These are phyloP conservation scores for Catharus minimus DNA, from an alignment of 2,113 vertebrate species.

Conservation along the genomic window DNA sequence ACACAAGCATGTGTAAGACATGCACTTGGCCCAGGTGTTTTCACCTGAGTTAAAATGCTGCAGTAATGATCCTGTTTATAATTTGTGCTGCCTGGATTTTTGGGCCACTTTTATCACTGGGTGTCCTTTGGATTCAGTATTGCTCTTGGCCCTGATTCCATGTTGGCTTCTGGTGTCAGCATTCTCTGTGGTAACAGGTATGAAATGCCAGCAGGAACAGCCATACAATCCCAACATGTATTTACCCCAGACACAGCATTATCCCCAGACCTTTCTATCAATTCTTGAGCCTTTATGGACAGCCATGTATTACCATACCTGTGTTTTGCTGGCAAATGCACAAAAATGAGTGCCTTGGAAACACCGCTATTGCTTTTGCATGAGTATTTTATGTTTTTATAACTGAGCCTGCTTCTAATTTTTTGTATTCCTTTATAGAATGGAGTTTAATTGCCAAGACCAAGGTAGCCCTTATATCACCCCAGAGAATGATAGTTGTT, in stretches of 20 bases:
- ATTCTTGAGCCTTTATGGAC: neutral
- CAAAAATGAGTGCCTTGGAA: neutral
- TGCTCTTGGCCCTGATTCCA: neutral
- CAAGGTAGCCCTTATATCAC: neutral
- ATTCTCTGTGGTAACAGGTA: neutral
- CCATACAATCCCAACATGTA: neutral
- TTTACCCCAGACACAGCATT: neutral
- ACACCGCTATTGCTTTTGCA: neutral
- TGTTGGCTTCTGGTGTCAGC: neutral
- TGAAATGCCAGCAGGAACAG: neutral
- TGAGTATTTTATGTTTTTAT: neutral
- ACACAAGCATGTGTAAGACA: neutral
- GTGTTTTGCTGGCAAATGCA: neutral
- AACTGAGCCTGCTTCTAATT: neutral
- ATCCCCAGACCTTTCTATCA: neutral
- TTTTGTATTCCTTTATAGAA: neutral
- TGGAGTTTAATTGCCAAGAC: neutral
- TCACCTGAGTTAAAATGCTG: neutral
- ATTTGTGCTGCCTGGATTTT: neutral
- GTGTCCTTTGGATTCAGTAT: neutral
- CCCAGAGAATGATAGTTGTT: neutral
- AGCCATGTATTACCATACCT: neutral
- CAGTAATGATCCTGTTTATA: neutral
- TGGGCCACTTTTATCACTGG: neutral
- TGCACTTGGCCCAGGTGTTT: neutral